A percentile compares a stretch with the other conserved stretches of the same genome.
phyloP scores from a whole-genome alignment of 2,888 invertebrate genomes.

The Eurytoma adleriae region DNA sequence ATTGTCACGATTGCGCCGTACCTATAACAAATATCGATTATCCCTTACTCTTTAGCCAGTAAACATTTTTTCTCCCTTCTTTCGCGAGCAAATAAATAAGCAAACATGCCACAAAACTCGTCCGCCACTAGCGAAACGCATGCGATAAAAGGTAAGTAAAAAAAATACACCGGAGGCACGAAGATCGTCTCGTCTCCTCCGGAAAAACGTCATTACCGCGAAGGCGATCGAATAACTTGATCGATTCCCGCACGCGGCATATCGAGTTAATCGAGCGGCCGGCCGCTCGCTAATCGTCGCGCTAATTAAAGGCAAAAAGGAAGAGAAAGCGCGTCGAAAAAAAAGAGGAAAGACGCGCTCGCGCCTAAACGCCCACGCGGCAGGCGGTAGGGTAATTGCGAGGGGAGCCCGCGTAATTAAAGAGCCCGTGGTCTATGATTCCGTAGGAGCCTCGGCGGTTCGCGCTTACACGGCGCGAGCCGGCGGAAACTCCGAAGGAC shows the following conservation, averaged over 20 bases:
- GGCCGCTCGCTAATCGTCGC: slow-evolving; percentile 32
- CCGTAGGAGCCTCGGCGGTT: slow-evolving; percentile 4
- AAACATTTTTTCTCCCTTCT: too few relatives aligned
- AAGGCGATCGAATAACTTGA: slow-evolving; percentile 19
- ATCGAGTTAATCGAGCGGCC: slow-evolving; percentile 22
- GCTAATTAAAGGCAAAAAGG: slow-evolving; percentile 35
- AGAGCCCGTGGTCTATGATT: slow-evolving; percentile 32
- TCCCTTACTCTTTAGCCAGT: background rate
- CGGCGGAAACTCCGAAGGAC: slow-evolving; percentile 50
- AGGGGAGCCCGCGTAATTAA: slow-evolving; percentile 30
- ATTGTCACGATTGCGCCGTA: slow-evolving; percentile 15
- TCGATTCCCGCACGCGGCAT: background rate
- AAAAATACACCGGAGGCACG: background rate
- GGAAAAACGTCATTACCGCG: slow-evolving; percentile 25
- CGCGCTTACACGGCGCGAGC: background rate
- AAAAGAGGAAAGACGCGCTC: background rate
- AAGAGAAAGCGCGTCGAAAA: background rate
- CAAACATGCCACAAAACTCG: slow-evolving; percentile 27
- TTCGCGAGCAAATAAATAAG: background rate
- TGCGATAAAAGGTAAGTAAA: slow-evolving; percentile 26
- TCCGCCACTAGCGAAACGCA: background rate
- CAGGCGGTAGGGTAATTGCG: slow-evolving; percentile 20
- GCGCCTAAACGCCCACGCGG: background rate
- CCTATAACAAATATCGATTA: slow-evolving; percentile 11
- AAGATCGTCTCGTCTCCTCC: background rate